Evolutionary conservation across 2,888 invertebrate species (phyloP), one percentile per base, ranked within the genome.

Genomic region (Alloplasta piceator): DNA sequence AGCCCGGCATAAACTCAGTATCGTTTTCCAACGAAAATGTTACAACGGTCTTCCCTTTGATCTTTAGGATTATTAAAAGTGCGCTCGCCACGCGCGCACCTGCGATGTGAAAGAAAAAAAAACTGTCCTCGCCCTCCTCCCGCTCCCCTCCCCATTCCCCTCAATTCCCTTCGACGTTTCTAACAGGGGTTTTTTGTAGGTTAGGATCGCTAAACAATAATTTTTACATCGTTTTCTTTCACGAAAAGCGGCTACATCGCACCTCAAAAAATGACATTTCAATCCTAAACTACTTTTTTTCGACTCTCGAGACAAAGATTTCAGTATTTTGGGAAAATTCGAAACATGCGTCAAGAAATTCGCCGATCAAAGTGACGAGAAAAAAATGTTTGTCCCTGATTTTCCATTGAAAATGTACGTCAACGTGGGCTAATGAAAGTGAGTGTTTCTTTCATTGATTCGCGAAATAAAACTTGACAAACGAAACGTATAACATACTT

Each of bases 11-110:
- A 4, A 7, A 26, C 26, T 14, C 14, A 61, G 48, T 67, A 75
- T 80, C 76, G 73, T 50, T 77, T 43, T 50, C 56, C 66, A 78
- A 66, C 70, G 26, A 26, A 52, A 72, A 77, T 77, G 58, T 36
- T 71, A 9, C 2, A 56, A 41, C 12, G 48, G 48, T 46, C 73
- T 79, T 83, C 81, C 64, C 86, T 87, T 87, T 87, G 85, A 87
- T 86, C 85, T 83, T 58, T 75, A 60, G 78, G 79, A 83, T 86
- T 86, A 86, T 84, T 85, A 80, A 82, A 83, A 67, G 74, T 83
- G 82, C 84, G 83, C 71, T 26, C 78, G 82, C 78, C 82, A 83
- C 82, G 84, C 85, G 83, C 86, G 83, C 86, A 85, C 86, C 85
- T 84, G 85, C 84, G 82, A 84, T 81, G 68, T 80, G 79, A 83